phyloP scores from a whole-genome alignment of 2,797 vertebrate genomes.

The Iguana delicatissima region DNA sequence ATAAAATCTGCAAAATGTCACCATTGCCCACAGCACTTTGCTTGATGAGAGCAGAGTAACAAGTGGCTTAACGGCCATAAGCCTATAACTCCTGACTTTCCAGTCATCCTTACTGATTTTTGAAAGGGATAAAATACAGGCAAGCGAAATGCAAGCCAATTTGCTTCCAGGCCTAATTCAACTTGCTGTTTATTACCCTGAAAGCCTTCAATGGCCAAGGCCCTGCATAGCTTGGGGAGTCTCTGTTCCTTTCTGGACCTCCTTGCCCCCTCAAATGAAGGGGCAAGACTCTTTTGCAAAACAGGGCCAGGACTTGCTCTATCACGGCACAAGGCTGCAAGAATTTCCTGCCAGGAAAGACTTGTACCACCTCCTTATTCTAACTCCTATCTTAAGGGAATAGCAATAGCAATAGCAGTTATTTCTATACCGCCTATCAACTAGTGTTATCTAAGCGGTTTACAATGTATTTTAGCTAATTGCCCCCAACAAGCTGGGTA shows the following conservation, averaged over 20 bases:
- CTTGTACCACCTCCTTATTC: neutral
- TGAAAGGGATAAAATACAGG: constrained; percentile 53
- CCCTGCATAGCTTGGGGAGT: neutral
- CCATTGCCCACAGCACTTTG: constrained; percentile 41
- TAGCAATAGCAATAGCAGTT: no score
- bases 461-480: no score
- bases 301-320: neutral
- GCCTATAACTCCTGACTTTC: constrained; percentile 43
- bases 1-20: constrained; percentile 30
- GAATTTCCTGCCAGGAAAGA: neutral
- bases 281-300: neutral
- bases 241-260: neutral
- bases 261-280: neutral
- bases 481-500: no score
- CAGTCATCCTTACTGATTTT: constrained; percentile 56
- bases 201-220: neutral
- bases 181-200: constrained; percentile 25
- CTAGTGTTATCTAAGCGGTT: no score
- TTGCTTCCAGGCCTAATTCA: constrained; percentile 39
- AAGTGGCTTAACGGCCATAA: constrained; percentile 30
- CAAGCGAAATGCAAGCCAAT: constrained; percentile 22
- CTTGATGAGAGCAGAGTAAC: constrained; percentile 43
- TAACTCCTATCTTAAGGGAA: neutral
- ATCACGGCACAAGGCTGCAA: neutral
- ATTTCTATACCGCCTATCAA: no score